Percentiles rank a stretch among this genome's conserved stretches.
phyloP scores from a whole-genome alignment of 2,797 vertebrate species.

The Merluccius polli region DNA sequence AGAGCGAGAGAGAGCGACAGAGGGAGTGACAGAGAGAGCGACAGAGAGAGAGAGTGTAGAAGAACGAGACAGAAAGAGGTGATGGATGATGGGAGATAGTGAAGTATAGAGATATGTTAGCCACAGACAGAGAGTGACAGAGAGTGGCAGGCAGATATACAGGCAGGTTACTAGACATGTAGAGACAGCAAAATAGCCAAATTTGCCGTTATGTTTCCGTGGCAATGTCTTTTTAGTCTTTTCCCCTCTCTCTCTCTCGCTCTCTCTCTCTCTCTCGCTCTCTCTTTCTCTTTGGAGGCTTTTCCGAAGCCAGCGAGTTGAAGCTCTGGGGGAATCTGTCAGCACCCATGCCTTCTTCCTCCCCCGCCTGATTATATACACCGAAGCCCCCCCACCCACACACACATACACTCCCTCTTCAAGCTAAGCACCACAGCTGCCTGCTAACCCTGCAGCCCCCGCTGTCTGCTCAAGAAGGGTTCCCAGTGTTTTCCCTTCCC shows the following conservation, averaged over 20 bases:
- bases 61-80: constrained; percentile 15
- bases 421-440: constrained; percentile 22
- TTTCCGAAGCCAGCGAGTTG: constrained; percentile 20
- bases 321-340: constrained; percentile 20
- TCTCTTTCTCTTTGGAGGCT: constrained; percentile 15
- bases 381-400: too few species aligned
- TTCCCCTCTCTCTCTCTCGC: constrained; percentile 16
- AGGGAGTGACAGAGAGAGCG: too few species aligned
- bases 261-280: too few species aligned
- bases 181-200: background rate
- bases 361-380: constrained; percentile 22
- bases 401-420: constrained; percentile 4
- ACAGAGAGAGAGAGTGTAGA: too few species aligned
- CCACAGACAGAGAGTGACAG: background rate
- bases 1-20: too few species aligned
- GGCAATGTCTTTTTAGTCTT: background rate
- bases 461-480: background rate
- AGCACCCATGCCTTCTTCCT: too few species aligned
- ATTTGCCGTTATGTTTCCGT: constrained; percentile 9
- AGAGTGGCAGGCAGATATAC: background rate
- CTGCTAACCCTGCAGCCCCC: constrained; percentile 13
- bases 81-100: background rate
- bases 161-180: background rate
- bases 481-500: background rate
- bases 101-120: too few species aligned